These are phyloP conservation scores for Priocnemis perturbator DNA, from an alignment of 2,888 invertebrate species.

Conservation along the genomic window DNA sequence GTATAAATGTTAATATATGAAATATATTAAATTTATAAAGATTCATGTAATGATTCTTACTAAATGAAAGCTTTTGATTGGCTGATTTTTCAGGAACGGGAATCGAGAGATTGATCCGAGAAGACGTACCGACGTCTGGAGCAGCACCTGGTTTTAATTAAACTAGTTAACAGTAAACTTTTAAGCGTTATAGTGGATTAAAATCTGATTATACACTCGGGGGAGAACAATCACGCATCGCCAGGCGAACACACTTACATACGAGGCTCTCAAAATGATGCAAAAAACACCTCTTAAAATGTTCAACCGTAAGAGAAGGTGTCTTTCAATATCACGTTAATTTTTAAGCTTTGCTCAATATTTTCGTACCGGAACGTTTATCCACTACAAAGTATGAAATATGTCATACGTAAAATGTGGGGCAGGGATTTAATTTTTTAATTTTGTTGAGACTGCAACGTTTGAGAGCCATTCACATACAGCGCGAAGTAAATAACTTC, in stretches of 20 bases:
- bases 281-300: no score
- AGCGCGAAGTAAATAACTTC: constrained; percentile 14
- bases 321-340: no score
- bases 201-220: constrained; percentile 46
- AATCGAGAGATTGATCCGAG: background rate
- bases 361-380: no score
- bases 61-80: background rate
- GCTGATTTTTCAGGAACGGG: no score
- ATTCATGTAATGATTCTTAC: background rate
- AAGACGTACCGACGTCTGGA: constrained; percentile 1
- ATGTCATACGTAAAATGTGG: background rate
- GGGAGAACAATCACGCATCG: constrained; percentile 22
- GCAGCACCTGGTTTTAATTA: constrained; percentile 45
- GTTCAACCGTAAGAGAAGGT: no score
- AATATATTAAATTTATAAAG: background rate
- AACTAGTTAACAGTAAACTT: constrained; percentile 49
- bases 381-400: no score
- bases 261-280: background rate
- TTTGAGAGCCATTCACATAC: constrained; percentile 16
- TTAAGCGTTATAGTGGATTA: constrained; percentile 58
- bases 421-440: no score
- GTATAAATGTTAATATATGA: background rate
- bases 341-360: no score
- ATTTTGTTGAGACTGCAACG: constrained; percentile 1
- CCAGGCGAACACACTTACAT: constrained; percentile 35